phyloP scores from a whole-genome alignment of 2,888 invertebrate species.

The Automeris io region DNA sequence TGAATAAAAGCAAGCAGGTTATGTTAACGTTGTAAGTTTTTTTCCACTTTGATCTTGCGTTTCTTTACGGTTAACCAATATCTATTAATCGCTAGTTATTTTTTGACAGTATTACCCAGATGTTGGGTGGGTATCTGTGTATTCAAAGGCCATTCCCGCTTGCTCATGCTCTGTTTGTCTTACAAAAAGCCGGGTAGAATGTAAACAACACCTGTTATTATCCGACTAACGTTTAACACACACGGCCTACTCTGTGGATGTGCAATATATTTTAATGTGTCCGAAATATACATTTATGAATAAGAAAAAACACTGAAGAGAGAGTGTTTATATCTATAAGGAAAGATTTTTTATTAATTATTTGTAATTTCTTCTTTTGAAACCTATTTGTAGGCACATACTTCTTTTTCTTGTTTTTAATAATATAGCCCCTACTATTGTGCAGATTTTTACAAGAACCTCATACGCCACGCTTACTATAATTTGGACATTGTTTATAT shows the following conservation, averaged over 20 bases:
- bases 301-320: neutral
- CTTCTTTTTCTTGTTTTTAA: no score
- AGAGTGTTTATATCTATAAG: no score
- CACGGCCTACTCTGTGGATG: conserved; percentile 6
- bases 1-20: conserved; percentile 6
- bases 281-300: neutral
- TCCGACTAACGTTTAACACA: conserved; percentile 31
- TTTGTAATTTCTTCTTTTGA: no score
- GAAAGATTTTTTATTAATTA: no score
- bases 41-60: conserved; percentile 7
- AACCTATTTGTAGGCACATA: no score
- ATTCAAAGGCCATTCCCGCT: conserved; percentile 24
- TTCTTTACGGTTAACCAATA: conserved; percentile 1
- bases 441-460: no score
- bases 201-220: conserved; percentile 41
- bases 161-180: conserved; percentile 33
- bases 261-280: neutral
- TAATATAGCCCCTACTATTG: no score
- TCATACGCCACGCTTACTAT: no score
- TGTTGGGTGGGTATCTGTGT: conserved; percentile 15
- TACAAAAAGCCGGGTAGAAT: conserved; percentile 40
- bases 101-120: conserved; percentile 4
- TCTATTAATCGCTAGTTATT: conserved; percentile 1
- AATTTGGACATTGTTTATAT: no score
- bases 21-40: conserved; percentile 5